Conservation (phyloP, 2,888 invertebrate species). For the Xiphydria camelus region DNA sequence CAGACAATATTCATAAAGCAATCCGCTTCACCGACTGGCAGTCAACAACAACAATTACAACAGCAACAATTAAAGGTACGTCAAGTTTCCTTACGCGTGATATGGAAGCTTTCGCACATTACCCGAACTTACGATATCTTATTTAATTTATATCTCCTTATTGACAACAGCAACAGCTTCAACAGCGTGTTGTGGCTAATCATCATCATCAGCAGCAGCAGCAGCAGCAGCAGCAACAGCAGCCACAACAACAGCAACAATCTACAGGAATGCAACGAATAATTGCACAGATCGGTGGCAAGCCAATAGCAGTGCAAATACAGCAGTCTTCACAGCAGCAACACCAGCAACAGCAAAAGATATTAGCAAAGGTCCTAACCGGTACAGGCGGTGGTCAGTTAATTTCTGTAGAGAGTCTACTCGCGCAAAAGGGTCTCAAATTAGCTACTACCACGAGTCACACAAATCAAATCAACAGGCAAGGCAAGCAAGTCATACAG, state of each 20-base stretch:
- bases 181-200: constrained; percentile 47
- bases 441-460: constrained; percentile 45
- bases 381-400: constrained; percentile 67
- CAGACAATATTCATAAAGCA: constrained; percentile 56
- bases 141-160: constrained; percentile 42
- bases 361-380: constrained; percentile 74
- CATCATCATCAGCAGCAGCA: constrained; percentile 31
- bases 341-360: constrained; percentile 57
- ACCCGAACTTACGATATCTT: not conserved
- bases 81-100: not conserved
- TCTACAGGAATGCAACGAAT: constrained; percentile 53
- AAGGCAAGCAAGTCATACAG: constrained; percentile 53
- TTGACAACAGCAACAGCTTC: constrained; percentile 56
- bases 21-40: constrained; percentile 43
- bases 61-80: constrained; percentile 22
- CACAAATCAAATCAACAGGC: constrained; percentile 47
- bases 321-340: constrained; percentile 59
- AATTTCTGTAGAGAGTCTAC: constrained; percentile 64
- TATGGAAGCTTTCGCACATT: not conserved
- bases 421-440: constrained; percentile 60
- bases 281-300: constrained; percentile 55
- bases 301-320: constrained; percentile 59
- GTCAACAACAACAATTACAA: constrained; percentile 44
- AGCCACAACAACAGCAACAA: constrained; percentile 47
- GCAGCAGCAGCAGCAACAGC: constrained; percentile 45